Evolutionary conservation across 2,888 invertebrate genomes (phyloP), one percentile per base, ranked within the genome.

Genomic region (Agrotis puta): DNA sequence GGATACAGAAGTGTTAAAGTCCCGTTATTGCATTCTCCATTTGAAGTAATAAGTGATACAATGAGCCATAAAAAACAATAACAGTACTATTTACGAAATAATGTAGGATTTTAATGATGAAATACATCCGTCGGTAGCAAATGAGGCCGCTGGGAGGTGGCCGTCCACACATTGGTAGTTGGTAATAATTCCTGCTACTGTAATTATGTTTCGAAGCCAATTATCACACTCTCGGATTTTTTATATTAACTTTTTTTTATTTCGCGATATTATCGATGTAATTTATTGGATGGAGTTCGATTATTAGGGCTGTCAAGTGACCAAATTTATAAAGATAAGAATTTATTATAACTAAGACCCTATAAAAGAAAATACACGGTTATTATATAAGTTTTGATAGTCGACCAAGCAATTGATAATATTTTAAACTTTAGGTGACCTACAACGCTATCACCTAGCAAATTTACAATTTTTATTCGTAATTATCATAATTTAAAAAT

Each of bases 221-320:
- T 85, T 82, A 82, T 78, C 74, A 73, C 75, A 65, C 66, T 66
- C 64, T 64, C 65, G 33, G 65, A 51, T 70, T 43, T 75, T 81
- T 76, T 75, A 70, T 54, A 53, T 66, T 64, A 58, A 45, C 56
- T 79, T 79, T 80, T n/a, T 81, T 85, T 70, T 78, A 77, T 70
- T 83, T 79, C 20, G 72, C 77, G 85, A 85, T 85, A 79, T 57
- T 84, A 85, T 82, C 84, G 77, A 64, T 56, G 72, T 85, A 82
- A 85, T 85, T 85, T 85, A 85, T 85, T 82, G 86, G 66, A 56
- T 63, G 64, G 47, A 51, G 70, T 80, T 82, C 66, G 68, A 67
- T 67, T 57, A 5, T n/a, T 71, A 85, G 84, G 85, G 85, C 16
- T 85, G 77, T 1, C 69, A 14, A 33, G 22, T n/a, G 2, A 9